Evolutionary conservation across 2,113 vertebrate genomes (phyloP).

Genomic region (Brienomyrus longianalis): DNA sequence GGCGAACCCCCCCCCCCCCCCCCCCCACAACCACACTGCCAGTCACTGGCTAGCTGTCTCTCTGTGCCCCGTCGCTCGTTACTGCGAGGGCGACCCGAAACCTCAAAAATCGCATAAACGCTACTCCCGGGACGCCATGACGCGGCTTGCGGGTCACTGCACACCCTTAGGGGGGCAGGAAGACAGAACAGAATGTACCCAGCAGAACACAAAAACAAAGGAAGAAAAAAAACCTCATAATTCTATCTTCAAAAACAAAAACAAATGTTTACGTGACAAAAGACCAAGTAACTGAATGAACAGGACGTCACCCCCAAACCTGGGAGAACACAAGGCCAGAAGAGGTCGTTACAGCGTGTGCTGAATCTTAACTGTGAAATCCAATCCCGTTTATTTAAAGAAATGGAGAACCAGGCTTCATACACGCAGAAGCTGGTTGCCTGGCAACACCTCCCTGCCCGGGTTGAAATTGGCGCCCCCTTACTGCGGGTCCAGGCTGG

Average conservation of each 20-base stretch:
- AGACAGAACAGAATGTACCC: background rate
- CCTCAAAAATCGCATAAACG: background rate
- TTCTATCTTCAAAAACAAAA: background rate
- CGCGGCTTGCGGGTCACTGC: background rate
- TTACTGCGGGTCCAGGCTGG: constrained; percentile 92
- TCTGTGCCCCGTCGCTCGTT: background rate
- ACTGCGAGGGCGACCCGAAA: background rate
- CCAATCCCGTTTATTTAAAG: background rate
- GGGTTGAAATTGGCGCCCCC: constrained; percentile 21
- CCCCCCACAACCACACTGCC: background rate
- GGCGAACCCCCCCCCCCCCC: background rate
- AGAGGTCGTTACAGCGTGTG: background rate
- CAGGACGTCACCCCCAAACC: background rate
- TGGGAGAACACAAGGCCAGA: background rate
- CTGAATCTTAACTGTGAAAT: background rate
- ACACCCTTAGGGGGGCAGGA: background rate
- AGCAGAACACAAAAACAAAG: background rate
- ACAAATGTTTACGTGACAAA: background rate
- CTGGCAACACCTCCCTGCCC: background rate
- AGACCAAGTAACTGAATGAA: background rate
- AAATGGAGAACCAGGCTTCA: background rate
- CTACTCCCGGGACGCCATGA: background rate
- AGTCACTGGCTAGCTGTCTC: background rate
- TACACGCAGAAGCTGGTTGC: background rate
- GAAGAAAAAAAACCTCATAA: background rate